phyloP scores from a whole-genome alignment of 2,888 invertebrate genomes.

The Xylota segnis region DNA sequence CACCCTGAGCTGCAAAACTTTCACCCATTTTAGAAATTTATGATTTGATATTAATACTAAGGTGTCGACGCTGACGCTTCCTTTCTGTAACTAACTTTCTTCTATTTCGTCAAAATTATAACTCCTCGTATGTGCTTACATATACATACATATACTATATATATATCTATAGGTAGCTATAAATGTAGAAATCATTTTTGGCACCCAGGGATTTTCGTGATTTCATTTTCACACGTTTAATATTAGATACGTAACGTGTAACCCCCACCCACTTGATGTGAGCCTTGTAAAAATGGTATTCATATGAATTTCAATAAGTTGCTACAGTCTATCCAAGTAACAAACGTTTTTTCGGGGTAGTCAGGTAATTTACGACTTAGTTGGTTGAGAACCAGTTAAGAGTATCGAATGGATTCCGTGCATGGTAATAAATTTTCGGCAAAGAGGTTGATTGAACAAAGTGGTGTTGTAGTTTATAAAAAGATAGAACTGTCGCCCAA shows the following conservation, averaged over 20 bases:
- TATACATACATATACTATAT: no score
- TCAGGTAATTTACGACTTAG: conserved; percentile 41
- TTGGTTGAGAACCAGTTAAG: conserved; percentile 51
- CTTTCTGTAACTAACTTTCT: conserved; percentile 27
- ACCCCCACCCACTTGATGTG: conserved; percentile 12
- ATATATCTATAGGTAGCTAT: background rate
- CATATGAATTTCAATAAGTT: conserved; percentile 60
- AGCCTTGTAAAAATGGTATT: conserved; percentile 21
- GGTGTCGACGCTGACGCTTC: conserved; percentile 45
- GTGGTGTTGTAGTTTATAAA: conserved; percentile 40
- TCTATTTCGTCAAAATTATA: conserved; percentile 42
- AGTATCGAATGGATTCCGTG: conserved; percentile 56
- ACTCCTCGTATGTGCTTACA: background rate
- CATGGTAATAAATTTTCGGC: conserved; percentile 47
- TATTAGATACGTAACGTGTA: conserved; percentile 50
- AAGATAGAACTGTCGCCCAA: conserved; percentile 36
- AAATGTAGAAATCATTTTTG: conserved; percentile 15
- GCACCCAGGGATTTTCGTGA: conserved; percentile 55
- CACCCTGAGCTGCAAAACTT: conserved; percentile 85
- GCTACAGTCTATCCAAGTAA: conserved; percentile 30
- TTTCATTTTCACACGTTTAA: conserved; percentile 64
- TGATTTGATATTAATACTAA: conserved; percentile 42
- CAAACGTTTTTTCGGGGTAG: conserved; percentile 31
- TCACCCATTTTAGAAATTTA: conserved; percentile 78
- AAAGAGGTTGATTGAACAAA: conserved; percentile 32